Evolutionary conservation across 2,888 invertebrate species (phyloP).

Genomic region (Chorisops tibialis): DNA sequence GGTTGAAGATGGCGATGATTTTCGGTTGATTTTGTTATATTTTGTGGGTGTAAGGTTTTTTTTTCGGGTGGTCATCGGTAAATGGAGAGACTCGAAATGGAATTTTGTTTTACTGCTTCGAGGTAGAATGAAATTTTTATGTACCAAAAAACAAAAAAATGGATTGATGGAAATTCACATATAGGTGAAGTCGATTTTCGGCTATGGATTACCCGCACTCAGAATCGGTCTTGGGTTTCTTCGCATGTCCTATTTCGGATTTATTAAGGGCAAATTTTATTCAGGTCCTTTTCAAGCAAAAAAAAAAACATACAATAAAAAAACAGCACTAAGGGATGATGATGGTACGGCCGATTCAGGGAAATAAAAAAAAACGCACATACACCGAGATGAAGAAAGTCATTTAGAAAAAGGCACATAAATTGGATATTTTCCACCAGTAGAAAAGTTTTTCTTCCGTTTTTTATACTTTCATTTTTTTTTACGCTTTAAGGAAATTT

Average conservation of each 20-base stretch:
- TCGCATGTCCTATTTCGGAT: neutral
- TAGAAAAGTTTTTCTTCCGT: constrained; percentile 1
- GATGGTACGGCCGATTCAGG: neutral
- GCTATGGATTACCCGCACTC: neutral
- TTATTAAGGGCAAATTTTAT: constrained; percentile 5
- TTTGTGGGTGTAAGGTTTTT: constrained; percentile 12
- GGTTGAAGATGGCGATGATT: constrained; percentile 7
- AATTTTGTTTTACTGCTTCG: too few relatives aligned
- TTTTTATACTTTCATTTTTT: neutral
- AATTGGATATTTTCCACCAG: constrained; percentile 7
- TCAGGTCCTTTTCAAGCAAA: neutral
- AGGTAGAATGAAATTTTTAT: neutral
- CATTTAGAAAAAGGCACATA: constrained; percentile 11
- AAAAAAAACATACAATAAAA: neutral
- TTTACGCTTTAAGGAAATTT: neutral
- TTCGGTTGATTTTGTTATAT: constrained; percentile 12
- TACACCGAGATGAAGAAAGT: neutral
- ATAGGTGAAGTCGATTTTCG: constrained; percentile 8
- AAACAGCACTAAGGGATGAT: neutral
- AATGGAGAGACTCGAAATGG: neutral
- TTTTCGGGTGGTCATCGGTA: neutral
- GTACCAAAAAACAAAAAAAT: neutral
- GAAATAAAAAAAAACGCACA: neutral
- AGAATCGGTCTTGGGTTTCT: neutral
- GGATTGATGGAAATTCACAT: neutral